Conservation (phyloP, 2,797 vertebrate species). For the Tragopan temminckii region DNA sequence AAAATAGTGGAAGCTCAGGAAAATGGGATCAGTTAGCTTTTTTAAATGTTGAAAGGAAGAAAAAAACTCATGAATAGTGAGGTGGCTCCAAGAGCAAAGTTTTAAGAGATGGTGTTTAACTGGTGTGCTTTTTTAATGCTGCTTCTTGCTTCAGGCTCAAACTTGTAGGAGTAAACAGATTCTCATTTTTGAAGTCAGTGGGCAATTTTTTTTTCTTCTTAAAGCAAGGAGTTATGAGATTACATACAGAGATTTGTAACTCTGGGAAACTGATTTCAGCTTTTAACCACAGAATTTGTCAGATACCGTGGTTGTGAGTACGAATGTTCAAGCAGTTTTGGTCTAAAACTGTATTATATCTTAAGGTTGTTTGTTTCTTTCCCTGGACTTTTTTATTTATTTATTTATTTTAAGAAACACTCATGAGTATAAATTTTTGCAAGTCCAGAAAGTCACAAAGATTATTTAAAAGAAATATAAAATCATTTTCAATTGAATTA, state of each 20-base stretch:
- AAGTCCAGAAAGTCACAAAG: not conserved
- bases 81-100: not conserved
- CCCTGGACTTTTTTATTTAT: not conserved
- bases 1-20: not conserved
- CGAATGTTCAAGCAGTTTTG: not conserved
- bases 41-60: not conserved
- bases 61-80: not conserved
- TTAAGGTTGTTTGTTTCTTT: not conserved
- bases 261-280: not conserved
- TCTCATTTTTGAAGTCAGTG: not conserved
- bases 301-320: not conserved
- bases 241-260: not conserved
- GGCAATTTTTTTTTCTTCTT: not conserved
- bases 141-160: conserved; percentile 8
- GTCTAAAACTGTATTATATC: not conserved
- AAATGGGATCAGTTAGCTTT: not conserved
- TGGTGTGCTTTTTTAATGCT: not conserved
- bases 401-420: not conserved
- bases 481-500: not conserved
- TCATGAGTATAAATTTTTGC: not conserved
- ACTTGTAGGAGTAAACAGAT: not conserved
- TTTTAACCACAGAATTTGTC: not conserved
- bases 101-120: not conserved
- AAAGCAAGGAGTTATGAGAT: not conserved
- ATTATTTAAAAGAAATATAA: not conserved